Evolutionary conservation across 2,797 vertebrate genomes (phyloP).

Genomic region (Leucoraja ocellata): DNA sequence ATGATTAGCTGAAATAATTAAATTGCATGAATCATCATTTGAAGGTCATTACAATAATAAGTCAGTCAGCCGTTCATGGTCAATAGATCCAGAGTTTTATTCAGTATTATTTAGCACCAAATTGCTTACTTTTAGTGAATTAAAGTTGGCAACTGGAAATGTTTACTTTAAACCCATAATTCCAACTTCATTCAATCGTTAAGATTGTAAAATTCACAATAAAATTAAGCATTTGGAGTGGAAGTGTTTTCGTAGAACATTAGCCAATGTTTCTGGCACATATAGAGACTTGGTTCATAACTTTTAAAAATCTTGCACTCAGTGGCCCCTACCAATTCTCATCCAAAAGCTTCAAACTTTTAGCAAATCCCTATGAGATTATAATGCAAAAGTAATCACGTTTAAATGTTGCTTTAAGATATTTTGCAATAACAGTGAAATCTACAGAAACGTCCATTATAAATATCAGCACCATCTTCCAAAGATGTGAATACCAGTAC

Average conservation of each 20-base stretch:
- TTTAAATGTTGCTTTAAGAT: constrained; percentile 1
- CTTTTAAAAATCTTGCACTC: background rate
- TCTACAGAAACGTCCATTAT: constrained; percentile 26
- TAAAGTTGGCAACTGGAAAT: background rate
- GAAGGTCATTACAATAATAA: background rate
- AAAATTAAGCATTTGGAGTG: background rate
- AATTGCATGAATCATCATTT: background rate
- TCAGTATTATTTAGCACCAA: background rate
- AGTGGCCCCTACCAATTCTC: background rate
- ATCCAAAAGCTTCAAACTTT: background rate
- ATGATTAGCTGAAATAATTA: background rate
- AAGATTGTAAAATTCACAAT: background rate
- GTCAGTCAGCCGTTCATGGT: background rate
- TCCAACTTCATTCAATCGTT: background rate
- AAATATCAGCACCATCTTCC: background rate
- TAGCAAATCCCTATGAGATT: background rate
- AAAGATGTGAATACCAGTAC: constrained; percentile 35
- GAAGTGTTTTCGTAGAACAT: background rate
- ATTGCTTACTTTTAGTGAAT: background rate
- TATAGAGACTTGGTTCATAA: background rate
- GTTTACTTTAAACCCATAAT: background rate
- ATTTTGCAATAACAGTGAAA: constrained; percentile 43
- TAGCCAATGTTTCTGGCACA: background rate
- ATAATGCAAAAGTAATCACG: constrained; percentile 21
- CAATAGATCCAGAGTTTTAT: background rate